Conservation (phyloP, 2,888 invertebrate genomes). For the Tethea ocularis region DNA sequence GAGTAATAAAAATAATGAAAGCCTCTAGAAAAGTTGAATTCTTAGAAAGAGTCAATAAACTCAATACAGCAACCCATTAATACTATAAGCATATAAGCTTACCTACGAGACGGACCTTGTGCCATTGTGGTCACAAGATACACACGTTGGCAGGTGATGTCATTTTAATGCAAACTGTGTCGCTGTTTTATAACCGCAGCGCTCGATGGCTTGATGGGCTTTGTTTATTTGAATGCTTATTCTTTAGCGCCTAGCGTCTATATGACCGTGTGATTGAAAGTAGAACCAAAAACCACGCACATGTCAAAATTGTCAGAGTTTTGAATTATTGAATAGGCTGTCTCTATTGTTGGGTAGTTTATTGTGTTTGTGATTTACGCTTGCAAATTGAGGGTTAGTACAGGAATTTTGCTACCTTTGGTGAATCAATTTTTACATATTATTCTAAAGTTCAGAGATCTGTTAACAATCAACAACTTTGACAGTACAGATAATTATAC, state of each 20-base stretch:
- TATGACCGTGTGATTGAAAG: not conserved
- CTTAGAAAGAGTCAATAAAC: not conserved
- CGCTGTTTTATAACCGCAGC: slow-evolving; percentile 31
- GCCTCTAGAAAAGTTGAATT: not conserved
- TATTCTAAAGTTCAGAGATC: no score
- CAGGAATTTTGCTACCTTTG: no score
- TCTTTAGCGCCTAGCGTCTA: not conserved
- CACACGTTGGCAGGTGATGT: slow-evolving; percentile 33
- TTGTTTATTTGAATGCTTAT: slow-evolving; percentile 22
- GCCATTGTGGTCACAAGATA: slow-evolving; percentile 10
- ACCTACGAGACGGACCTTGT: slow-evolving; percentile 5
- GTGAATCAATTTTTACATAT: no score
- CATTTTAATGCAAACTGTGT: slow-evolving; percentile 41
- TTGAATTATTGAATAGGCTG: not conserved
- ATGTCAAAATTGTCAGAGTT: not conserved
- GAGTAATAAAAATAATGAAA: not conserved
- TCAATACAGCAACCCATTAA: not conserved
- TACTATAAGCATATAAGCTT: not conserved
- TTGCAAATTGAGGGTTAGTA: no score
- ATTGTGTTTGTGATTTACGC: not conserved
- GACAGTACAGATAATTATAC: no score
- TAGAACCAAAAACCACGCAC: not conserved
- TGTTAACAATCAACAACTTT: no score
- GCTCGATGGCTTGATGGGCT: slow-evolving; percentile 16
- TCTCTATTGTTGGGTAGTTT: not conserved